Base-by-base conservation (phyloP, 1,140 invertebrate species). In the Asbolus verrucosus region DNA sequence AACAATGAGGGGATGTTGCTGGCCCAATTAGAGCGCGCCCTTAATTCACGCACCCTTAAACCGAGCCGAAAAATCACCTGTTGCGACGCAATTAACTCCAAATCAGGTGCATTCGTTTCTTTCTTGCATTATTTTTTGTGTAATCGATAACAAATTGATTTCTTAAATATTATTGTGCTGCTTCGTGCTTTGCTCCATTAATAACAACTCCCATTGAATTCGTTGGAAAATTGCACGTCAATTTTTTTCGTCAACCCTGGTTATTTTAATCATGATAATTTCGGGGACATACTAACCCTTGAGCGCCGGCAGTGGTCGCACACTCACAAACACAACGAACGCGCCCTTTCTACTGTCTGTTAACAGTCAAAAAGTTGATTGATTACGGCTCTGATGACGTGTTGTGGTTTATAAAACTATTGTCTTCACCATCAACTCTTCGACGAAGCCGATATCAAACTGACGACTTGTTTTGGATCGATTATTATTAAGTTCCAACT, bases 1-100 rank as follows among this genome's bases (percentile, higher is more conserved):
- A 75, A 75, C 61, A n/a, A n/a, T n/a, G 65, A 65, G 43, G 71
- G 70, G 73, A n/a, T n/a, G n/a, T n/a, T 63, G 69, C 70, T 69
- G 60, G 71, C 16, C 69, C 68, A 73, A 73, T 74, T 73, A 70
- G 65, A 41, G 67, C 50, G 15, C 65, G 27, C 59, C 61, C 72
- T n/a, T n/a, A n/a, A n/a, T n/a, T n/a, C n/a, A n/a, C n/a, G n/a
- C 54, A 70, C 69, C 54, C 65, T 69, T 18, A 30, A 30, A 60
- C 19, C 41, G 67, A 21, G 41, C 38, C 4, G 15, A 41, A 63
- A 69, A 14, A 15, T 31, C 43, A 60, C 46, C 46, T 54, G 46
- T 54, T 54, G 46, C 19, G 9, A 8, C 24, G 24, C 24, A 18
- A 66, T 27, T 31, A 19, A 54, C 59, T 27, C 9, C n/a, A n/a